phyloP scores from a whole-genome alignment of 2,797 vertebrate species.

The Mormyrus hasselquistii region DNA sequence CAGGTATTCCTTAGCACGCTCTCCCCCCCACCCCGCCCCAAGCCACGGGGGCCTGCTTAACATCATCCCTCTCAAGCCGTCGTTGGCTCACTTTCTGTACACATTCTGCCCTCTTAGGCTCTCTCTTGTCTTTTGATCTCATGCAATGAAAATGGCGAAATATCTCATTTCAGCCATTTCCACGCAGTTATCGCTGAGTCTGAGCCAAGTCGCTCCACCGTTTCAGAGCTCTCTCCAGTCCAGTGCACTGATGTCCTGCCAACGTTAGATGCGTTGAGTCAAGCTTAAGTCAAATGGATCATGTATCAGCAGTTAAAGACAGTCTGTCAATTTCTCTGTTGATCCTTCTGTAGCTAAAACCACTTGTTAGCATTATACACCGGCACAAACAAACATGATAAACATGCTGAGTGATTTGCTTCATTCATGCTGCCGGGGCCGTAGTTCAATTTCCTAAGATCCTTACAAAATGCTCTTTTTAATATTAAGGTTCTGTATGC shows the following conservation, averaged over 20 bases:
- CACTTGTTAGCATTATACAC: constrained; percentile 36
- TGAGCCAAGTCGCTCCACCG: constrained; percentile 30
- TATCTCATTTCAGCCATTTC: constrained; percentile 41
- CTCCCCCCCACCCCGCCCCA: too few species aligned
- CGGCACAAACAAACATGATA: constrained; percentile 28
- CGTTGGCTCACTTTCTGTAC: neutral
- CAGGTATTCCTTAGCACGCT: neutral
- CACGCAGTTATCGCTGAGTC: constrained; percentile 35
- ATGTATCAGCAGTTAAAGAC: constrained; percentile 44
- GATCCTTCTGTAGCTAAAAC: constrained; percentile 33
- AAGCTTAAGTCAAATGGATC: constrained; percentile 41
- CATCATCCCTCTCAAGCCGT: neutral
- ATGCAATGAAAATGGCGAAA: constrained; percentile 36
- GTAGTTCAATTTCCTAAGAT: neutral
- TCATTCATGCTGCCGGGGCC: constrained; percentile 27
- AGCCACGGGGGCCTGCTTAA: neutral
- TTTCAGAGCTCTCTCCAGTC: neutral
- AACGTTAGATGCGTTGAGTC: constrained; percentile 36
- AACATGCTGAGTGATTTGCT: constrained; percentile 38
- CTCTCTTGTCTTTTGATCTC: constrained; percentile 39
- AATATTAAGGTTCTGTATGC: constrained; percentile 43
- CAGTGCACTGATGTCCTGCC: constrained; percentile 38
- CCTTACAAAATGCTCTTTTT: constrained; percentile 38
- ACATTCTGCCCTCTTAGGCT: constrained; percentile 12
- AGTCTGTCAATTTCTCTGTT: constrained; percentile 33